These are phyloP conservation scores for Entomobrya multifasciata DNA, from an alignment of 2,888 invertebrate species.

Conservation along the genomic window DNA sequence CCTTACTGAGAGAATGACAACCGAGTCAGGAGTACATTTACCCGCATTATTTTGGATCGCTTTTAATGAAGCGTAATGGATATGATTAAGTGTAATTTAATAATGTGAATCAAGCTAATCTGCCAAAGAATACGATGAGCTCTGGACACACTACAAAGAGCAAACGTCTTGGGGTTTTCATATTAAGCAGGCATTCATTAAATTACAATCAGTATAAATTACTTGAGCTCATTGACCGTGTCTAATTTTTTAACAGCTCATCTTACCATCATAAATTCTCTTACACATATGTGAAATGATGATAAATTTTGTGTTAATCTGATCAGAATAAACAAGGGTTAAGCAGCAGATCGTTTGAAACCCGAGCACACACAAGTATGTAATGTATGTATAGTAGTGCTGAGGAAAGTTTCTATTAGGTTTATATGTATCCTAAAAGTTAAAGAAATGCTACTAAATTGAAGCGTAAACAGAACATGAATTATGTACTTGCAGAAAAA, in stretches of 20 bases:
- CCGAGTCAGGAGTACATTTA: slow-evolving; percentile 53
- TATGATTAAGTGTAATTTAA: slow-evolving; percentile 75
- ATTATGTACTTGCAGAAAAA: no score
- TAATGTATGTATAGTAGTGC: no score
- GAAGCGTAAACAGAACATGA: no score
- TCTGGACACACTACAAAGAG: slow-evolving; percentile 5
- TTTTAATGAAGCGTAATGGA: slow-evolving; percentile 74
- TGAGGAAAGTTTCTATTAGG: no score
- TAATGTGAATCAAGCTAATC: slow-evolving; percentile 72
- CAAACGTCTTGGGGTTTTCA: slow-evolving; percentile 55
- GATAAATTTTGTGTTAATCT: slow-evolving; percentile 42
- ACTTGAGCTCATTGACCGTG: slow-evolving; percentile 73
- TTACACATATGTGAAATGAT: slow-evolving; percentile 32
- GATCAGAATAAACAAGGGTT: slow-evolving; percentile 26
- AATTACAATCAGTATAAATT: slow-evolving; percentile 73
- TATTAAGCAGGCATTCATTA: slow-evolving; percentile 74
- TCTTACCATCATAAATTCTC: slow-evolving; percentile 64
- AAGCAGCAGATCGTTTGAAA: neutral
- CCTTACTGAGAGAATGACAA: slow-evolving; percentile 25
- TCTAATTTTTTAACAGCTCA: slow-evolving; percentile 71
- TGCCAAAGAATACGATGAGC: slow-evolving; percentile 32
- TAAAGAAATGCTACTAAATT: no score
- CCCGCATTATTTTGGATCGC: slow-evolving; percentile 54
- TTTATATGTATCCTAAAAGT: no score
- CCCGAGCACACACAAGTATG: no score